phyloP scores from a whole-genome alignment of 2,888 invertebrate species.

The Sinhomidia bicolor region DNA sequence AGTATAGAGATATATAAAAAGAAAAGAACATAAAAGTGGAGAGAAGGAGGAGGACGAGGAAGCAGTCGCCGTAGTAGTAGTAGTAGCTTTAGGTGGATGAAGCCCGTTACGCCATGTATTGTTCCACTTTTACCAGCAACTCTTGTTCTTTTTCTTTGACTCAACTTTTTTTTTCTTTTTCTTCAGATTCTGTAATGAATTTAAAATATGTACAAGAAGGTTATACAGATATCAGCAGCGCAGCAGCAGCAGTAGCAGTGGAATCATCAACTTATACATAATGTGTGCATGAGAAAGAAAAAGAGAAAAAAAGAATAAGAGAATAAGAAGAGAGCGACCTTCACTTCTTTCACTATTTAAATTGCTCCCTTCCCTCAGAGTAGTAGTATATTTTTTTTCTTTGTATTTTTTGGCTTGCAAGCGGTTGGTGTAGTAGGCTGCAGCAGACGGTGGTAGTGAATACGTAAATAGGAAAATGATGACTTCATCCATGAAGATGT shows the following conservation, averaged over 20 bases:
- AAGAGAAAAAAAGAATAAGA: no score
- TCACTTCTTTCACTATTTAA: not conserved
- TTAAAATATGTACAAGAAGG: slow-evolving; percentile 2
- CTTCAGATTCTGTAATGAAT: slow-evolving; percentile 50
- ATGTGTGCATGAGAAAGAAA: no score
- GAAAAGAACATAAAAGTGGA: no score
- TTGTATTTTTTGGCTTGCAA: slow-evolving; percentile 24
- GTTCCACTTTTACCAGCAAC: slow-evolving; percentile 4
- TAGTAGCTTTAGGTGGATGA: not conserved
- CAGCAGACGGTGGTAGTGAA: slow-evolving; percentile 24
- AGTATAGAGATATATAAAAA: not conserved
- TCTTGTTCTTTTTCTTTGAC: slow-evolving; percentile 14
- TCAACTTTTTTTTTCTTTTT: no score
- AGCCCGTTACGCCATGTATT: not conserved
- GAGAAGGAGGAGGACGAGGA: no score
- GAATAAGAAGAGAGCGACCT: no score
- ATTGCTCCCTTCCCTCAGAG: not conserved
- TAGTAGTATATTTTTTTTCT: not conserved
- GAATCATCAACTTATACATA: no score
- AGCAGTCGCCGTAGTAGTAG: no score
- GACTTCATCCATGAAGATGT: slow-evolving; percentile 56
- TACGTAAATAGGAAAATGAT: slow-evolving; percentile 54
- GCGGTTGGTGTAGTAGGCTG: not conserved
- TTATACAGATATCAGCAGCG: no score
- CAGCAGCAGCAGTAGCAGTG: no score